A percentile compares a stretch with the other conserved stretches of the same genome.
These are phyloP conservation scores for Steinernema khuongi DNA, from an alignment of 1,140 invertebrate genomes.

Conservation along the genomic window DNA sequence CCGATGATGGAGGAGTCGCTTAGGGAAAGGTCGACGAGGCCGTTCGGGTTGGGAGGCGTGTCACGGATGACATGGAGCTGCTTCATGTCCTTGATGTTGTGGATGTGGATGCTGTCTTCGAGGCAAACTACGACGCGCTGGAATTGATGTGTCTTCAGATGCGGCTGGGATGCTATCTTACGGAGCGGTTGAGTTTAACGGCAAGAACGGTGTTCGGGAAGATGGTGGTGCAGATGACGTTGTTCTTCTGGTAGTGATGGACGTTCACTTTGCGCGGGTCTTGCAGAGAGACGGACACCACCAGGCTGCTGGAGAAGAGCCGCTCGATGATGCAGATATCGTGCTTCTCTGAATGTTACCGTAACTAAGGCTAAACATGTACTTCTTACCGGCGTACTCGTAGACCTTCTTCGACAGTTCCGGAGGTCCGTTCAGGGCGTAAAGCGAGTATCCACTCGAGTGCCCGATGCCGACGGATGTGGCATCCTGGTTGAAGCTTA, in stretches of 20 bases:
- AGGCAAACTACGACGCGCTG: slow-evolving; percentile 91
- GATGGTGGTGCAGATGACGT: slow-evolving; percentile 96
- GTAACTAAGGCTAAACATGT: slow-evolving; percentile 14
- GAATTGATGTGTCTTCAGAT: slow-evolving; percentile 51
- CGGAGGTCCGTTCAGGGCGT: slow-evolving; percentile 26
- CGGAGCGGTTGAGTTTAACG: slow-evolving; percentile 88
- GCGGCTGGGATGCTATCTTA: slow-evolving; percentile 62
- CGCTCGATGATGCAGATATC: slow-evolving; percentile 78
- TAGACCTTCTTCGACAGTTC: slow-evolving; percentile 44
- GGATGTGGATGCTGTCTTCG: slow-evolving; percentile 94
- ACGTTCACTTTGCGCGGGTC: slow-evolving; percentile 88
- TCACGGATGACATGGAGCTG: slow-evolving; percentile 88
- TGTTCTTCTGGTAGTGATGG: slow-evolving; percentile 94
- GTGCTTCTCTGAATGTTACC: slow-evolving; percentile 14
- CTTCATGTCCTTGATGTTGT: slow-evolving; percentile 98
- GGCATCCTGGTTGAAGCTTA: slow-evolving; percentile 39
- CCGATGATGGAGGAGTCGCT: slow-evolving; percentile 85
- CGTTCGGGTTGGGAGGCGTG: slow-evolving; percentile 86
- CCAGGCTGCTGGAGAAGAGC: slow-evolving; percentile 89
- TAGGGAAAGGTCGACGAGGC: slow-evolving; percentile 82
- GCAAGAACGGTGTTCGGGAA: slow-evolving; percentile 94
- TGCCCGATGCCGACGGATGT: slow-evolving; percentile 26
- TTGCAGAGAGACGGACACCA: slow-evolving; percentile 84
- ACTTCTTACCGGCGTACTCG: slow-evolving; percentile 28
- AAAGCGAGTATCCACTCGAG: slow-evolving; percentile 29